Conservation (phyloP, 2,888 invertebrate species). For the Sinopyrophorus schimmeli region DNA sequence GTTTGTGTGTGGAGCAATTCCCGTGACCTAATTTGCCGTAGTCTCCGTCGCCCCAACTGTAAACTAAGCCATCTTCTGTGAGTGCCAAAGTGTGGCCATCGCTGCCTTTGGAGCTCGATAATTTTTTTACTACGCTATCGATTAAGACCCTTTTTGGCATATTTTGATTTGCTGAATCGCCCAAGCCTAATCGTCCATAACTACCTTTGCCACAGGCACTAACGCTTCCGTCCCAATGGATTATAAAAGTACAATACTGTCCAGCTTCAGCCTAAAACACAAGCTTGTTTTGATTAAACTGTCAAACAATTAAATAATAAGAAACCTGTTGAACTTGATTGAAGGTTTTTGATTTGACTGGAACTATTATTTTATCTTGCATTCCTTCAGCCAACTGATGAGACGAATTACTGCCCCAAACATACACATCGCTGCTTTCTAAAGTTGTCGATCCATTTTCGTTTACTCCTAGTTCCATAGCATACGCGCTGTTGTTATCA, state of each 20-base stretch:
- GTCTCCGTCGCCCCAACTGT: slow-evolving; percentile 65
- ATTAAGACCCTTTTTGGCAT: slow-evolving; percentile 60
- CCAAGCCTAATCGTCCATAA: slow-evolving; percentile 65
- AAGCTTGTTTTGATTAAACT: too few relatives aligned
- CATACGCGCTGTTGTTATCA: slow-evolving; percentile 51
- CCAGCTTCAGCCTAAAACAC: slow-evolving; percentile 64
- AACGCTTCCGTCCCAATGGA: slow-evolving; percentile 61
- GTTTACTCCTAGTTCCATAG: slow-evolving; percentile 29
- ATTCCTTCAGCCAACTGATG: slow-evolving; percentile 65
- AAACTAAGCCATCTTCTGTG: slow-evolving; percentile 59
- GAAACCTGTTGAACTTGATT: slow-evolving; percentile 62
- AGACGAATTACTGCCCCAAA: slow-evolving; percentile 69
- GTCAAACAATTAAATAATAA: not conserved
- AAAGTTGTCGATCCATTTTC: slow-evolving; percentile 34
- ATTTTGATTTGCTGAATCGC: slow-evolving; percentile 64
- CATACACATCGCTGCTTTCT: slow-evolving; percentile 60
- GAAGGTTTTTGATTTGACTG: slow-evolving; percentile 62
- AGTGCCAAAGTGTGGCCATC: slow-evolving; percentile 62
- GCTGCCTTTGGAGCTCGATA: slow-evolving; percentile 63
- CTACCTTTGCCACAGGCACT: slow-evolving; percentile 67
- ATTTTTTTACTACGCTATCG: slow-evolving; percentile 57
- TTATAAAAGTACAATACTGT: slow-evolving; percentile 66
- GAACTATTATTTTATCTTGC: slow-evolving; percentile 63
- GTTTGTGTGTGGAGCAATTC: slow-evolving; percentile 58
- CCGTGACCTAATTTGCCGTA: slow-evolving; percentile 63